Evolutionary conservation across 2,797 vertebrate genomes (phyloP).

Genomic region (Arrhamphus sclerolepis): DNA sequence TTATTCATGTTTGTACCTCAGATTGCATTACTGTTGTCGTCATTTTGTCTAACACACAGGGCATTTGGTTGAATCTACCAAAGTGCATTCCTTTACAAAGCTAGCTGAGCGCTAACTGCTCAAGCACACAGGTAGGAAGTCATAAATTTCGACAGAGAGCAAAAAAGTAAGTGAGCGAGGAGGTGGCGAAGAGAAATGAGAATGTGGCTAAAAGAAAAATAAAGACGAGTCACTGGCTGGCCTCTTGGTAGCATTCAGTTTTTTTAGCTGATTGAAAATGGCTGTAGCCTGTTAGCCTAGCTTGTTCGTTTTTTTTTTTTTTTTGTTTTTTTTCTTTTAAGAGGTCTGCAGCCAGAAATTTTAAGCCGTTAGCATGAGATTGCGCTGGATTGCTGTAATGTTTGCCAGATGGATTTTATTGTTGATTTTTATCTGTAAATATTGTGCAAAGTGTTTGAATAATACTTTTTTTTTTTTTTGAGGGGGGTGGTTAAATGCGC

Average conservation of each 20-base stretch:
- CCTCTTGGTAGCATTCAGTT: slow-evolving; percentile 51
- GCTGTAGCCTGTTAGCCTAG: slow-evolving; percentile 48
- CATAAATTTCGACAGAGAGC: slow-evolving; percentile 3
- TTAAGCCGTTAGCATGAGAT: slow-evolving; percentile 83
- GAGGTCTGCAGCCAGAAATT: slow-evolving; percentile 37
- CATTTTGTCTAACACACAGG: slow-evolving; percentile 82
- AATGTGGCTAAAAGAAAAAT: no score
- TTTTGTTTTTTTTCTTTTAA: slow-evolving; percentile 8
- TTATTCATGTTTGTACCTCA: slow-evolving; percentile 92
- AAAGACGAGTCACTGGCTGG: neutral
- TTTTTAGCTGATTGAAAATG: slow-evolving; percentile 18
- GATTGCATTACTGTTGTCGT: slow-evolving; percentile 75
- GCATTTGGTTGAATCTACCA: slow-evolving; percentile 97
- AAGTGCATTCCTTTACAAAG: slow-evolving; percentile 98
- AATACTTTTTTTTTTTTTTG: slow-evolving; percentile 28
- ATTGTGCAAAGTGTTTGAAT: slow-evolving; percentile 75
- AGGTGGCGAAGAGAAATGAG: no score
- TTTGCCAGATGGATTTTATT: slow-evolving; percentile 83
- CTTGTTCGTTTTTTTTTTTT: slow-evolving; percentile 32
- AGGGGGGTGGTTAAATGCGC: slow-evolving; percentile 78
- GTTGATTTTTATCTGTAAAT: slow-evolving; percentile 85
- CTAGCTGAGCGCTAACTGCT: slow-evolving; percentile 57
- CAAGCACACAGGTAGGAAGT: slow-evolving; percentile 23
- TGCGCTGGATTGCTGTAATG: slow-evolving; percentile 91
- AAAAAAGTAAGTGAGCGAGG: slow-evolving; percentile 7